Evolutionary conservation across 2,888 invertebrate genomes (phyloP), one percentile per base, ranked within the genome.

Genomic region (Gymnocheta viridis): DNA sequence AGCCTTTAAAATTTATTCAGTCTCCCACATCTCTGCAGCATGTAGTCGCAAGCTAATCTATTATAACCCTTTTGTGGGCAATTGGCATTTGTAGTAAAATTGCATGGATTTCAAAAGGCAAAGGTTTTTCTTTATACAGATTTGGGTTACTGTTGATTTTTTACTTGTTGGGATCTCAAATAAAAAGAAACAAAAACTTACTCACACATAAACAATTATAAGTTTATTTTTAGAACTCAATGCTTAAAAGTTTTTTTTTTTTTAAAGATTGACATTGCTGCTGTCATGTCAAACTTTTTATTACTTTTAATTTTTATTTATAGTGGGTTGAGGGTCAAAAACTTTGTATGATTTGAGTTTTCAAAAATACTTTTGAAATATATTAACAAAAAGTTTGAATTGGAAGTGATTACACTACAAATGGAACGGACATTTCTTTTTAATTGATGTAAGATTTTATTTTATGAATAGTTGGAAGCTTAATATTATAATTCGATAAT

Each of bases 1-100:
- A 66, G 19, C 32, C 7, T 12, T 70, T 44, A 12, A 22, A 10
- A n/a, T 51, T 35, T 19, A 17, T 49, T 32, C 19, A 47, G 17
- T 58, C 49, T 14, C 58, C 27, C 58, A 69, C 35, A 38, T 47
- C 35, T 35, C 35, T 35, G 5, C 14, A 14, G 58, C 67, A 38
- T 60, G 35, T 17, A 60, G 41, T 12, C 6, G n/a, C 2, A 54
- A 56, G 82, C 72, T 73, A 82, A 82, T 82, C 78, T 72, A 58
- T 77, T 73, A 67, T 73, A 67, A 38, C 82, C 72, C 60, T 78
- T 82, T 82, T 72, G 77, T 72, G 82, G 77, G 77, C 82, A 70
- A 82, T 70, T 82, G 69, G 54, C 67, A 70, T 82, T 76, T 74
- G 17, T 60, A 44, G 24, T 35, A 54, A 72, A 79, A 76, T 58